Evolutionary conservation across 1,140 invertebrate species (phyloP).

Genomic region (Apis laboriosa): DNA sequence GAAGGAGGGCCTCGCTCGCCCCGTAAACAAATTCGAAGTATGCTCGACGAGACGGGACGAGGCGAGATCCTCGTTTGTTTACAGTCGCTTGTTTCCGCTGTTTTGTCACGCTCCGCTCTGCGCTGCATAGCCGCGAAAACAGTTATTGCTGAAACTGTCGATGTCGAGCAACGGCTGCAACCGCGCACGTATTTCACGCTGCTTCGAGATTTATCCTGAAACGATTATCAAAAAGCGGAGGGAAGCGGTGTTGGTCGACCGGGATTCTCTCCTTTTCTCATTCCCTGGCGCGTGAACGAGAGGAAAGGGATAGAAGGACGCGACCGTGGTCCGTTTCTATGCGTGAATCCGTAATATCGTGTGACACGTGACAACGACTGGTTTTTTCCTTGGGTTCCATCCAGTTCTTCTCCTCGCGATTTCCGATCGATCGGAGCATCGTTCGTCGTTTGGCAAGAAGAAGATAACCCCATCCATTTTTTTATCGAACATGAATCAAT

Average conservation of each 20-base stretch:
- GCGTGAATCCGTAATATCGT: not conserved
- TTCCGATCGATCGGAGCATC: slow-evolving; percentile 7
- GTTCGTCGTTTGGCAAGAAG: not conserved
- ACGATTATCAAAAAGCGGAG: too few species aligned
- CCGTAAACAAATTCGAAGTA: slow-evolving; percentile 51
- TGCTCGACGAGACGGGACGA: not conserved
- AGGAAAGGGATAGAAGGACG: not conserved
- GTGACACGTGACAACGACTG: slow-evolving; percentile 6
- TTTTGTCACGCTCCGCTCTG: slow-evolving; percentile 27
- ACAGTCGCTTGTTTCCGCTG: slow-evolving; percentile 45
- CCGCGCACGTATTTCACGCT: slow-evolving; percentile 1
- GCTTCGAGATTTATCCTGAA: too few species aligned
- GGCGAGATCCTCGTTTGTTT: slow-evolving; percentile 59
- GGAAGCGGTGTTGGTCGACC: too few species aligned
- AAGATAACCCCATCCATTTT: too few species aligned
- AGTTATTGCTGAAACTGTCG: slow-evolving; percentile 21
- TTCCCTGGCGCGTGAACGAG: not conserved
- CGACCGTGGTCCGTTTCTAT: not conserved
- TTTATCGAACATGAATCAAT: slow-evolving; percentile 39
- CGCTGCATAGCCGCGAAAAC: not conserved
- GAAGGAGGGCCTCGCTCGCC: not conserved
- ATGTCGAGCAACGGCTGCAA: not conserved
- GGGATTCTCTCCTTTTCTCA: not conserved
- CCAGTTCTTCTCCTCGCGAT: too few species aligned
- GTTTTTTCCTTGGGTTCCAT: too few species aligned